Evolutionary conservation across 2,888 invertebrate species (phyloP).

Genomic region (Drosophila seclusa): DNA sequence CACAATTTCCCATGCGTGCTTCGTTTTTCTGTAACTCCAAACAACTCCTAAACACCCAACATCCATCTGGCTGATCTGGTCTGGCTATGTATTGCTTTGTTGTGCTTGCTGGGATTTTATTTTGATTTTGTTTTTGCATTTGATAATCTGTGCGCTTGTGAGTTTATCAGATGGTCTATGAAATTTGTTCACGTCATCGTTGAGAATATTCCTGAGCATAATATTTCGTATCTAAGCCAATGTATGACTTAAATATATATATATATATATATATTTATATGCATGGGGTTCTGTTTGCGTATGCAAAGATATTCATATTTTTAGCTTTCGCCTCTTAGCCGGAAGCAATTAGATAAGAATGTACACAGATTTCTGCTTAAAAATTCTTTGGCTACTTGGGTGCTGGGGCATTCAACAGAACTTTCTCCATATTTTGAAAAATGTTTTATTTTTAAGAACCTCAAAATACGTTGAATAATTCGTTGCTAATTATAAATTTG

Average conservation of each 20-base stretch:
- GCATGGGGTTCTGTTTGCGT: not conserved
- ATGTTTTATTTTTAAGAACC: slow-evolving; percentile 20
- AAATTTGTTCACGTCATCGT: slow-evolving; percentile 56
- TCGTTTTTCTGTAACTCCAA: slow-evolving; percentile 18
- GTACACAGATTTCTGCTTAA: slow-evolving; percentile 23
- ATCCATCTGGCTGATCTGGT: not conserved
- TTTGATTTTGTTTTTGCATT: slow-evolving; percentile 62
- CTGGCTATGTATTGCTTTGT: not conserved
- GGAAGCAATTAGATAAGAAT: slow-evolving; percentile 68
- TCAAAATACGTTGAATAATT: slow-evolving; percentile 7
- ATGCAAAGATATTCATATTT: slow-evolving; percentile 18
- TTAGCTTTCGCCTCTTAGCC: slow-evolving; percentile 41
- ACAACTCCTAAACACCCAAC: not conserved
- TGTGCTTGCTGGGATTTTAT: slow-evolving; percentile 34
- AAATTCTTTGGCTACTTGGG: slow-evolving; percentile 22
- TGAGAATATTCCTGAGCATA: slow-evolving; percentile 36
- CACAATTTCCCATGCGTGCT: slow-evolving; percentile 66
- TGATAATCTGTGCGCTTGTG: slow-evolving; percentile 60
- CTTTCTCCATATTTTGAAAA: slow-evolving; percentile 20
- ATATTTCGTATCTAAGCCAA: slow-evolving; percentile 21
- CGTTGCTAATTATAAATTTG: not conserved
- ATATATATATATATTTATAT: not conserved
- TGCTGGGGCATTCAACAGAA: slow-evolving; percentile 37
- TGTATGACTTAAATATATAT: not conserved
- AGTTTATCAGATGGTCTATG: slow-evolving; percentile 45